Conservation (phyloP, 2,888 invertebrate genomes). For the Ophion ellenae region DNA sequence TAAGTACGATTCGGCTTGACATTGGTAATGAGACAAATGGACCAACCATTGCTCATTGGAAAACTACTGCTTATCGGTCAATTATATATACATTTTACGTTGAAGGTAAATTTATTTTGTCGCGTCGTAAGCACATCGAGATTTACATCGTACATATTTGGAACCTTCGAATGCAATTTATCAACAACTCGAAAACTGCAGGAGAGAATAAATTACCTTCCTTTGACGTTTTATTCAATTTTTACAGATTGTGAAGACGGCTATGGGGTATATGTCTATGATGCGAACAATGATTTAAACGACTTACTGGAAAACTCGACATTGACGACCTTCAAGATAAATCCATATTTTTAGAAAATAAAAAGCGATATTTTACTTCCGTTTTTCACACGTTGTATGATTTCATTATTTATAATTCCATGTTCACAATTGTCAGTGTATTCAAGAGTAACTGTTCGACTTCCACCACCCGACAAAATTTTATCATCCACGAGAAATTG, state of each 20-base stretch:
- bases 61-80: neutral
- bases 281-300: slow-evolving; percentile 33
- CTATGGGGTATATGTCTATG: slow-evolving; percentile 31
- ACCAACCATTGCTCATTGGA: neutral
- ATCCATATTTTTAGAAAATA: neutral
- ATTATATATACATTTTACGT: neutral
- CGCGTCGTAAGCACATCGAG: too few relatives aligned
- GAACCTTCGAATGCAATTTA: neutral
- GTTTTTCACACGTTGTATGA: neutral
- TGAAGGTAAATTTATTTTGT: neutral
- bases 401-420: neutral
- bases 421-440: too few relatives aligned
- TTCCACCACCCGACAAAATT: neutral
- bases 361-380: neutral
- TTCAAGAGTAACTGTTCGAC: neutral
- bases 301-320: neutral
- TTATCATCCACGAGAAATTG: neutral
- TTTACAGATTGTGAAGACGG: slow-evolving; percentile 38
- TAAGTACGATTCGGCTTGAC: neutral
- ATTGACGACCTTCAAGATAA: neutral
- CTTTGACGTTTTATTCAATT: neutral
- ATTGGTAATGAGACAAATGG: neutral
- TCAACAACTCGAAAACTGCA: neutral
- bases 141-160: too few relatives aligned
- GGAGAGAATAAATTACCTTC: neutral